A percentile compares a stretch with the other conserved stretches of the same genome.
These are phyloP conservation scores for Pseudanteris insignis DNA, from an alignment of 2,888 invertebrate genomes.

Conservation along the genomic window DNA sequence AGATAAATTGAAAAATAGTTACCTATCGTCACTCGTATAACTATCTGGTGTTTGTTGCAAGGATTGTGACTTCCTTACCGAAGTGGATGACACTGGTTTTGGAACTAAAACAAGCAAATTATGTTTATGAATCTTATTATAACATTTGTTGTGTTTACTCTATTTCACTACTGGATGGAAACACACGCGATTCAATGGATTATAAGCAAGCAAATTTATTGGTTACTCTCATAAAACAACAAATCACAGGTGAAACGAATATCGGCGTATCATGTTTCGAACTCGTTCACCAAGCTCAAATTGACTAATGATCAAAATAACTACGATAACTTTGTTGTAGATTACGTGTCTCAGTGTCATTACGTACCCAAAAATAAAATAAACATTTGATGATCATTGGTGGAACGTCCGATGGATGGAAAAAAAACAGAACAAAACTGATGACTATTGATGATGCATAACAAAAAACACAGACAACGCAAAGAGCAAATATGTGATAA, in stretches of 20 bases:
- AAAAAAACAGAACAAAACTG: constrained; percentile 26
- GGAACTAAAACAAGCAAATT: constrained; percentile 57
- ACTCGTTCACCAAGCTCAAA: constrained; percentile 11
- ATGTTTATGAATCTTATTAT: background rate
- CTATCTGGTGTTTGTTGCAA: constrained; percentile 63
- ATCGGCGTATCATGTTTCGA: constrained; percentile 1
- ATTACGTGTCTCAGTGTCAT: constrained; percentile 1
- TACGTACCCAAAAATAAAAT: constrained; percentile 21
- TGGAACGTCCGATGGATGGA: background rate
- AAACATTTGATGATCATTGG: constrained; percentile 7
- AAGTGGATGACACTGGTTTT: constrained; percentile 59
- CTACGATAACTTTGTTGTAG: constrained; percentile 1
- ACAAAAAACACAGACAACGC: constrained; percentile 25
- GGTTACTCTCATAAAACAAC: constrained; percentile 13
- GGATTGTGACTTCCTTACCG: constrained; percentile 65
- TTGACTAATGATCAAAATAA: constrained; percentile 13
- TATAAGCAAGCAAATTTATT: constrained; percentile 36
- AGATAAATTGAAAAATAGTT: constrained; percentile 15
- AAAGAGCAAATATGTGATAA: constrained; percentile 9
- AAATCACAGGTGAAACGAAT: constrained; percentile 14
- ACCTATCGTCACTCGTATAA: constrained; percentile 63
- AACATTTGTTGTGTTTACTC: background rate
- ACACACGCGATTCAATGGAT: constrained; percentile 26
- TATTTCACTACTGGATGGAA: constrained; percentile 25
- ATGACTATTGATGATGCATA: constrained; percentile 28